Evolutionary conservation across 2,888 invertebrate species (phyloP), one percentile per base, ranked within the genome.

Genomic region (Drosophila neutralis): DNA sequence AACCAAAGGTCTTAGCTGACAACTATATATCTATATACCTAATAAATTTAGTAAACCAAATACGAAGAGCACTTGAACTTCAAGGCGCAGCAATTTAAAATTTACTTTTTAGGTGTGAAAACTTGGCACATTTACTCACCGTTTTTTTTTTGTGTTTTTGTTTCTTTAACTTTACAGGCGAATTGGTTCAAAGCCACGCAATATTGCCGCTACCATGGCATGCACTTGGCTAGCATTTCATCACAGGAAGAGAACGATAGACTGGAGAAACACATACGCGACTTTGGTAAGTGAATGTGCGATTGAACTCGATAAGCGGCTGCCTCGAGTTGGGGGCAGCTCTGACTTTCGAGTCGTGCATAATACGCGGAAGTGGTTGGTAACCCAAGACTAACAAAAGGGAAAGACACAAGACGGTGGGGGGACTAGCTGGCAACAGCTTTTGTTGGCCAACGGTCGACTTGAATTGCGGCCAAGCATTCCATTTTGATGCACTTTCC

Each of bases 141-240:
- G 1, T 29, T 29, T 29, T 36, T 24, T n/a, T 52, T 2, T n/a
- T 21, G 49, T 38, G 7, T 35, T 69, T 18, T n/a, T 11, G 33
- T 33, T 53, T 68, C 33, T 71, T 51, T 70, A 57, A 29, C 40
- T 24, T 91, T 95, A 18, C 94, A 98, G 98, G 98, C 98, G 7
- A 98, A 98, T 94, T 98, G 98, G 97, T 98, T 96, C 94, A 96
- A 97, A 92, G 97, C 98, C 31, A 96, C 97, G 61, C 98, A 98
- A 93, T 98, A 97, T 93, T 98, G 98, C 92, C 94, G 98, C 74
- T 98, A 97, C 94, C 98, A 98, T 93, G 98, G 98, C 61, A 98
- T 98, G 97, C 97, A 98, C 89, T 94, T 98, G 88, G 97, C 98
- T 21, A 97, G 97, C 91, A 97, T 98, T 91, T 96, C 96, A 66